These are phyloP conservation scores for Bostrychus sinensis DNA, from an alignment of 2,113 vertebrate species.

Conservation along the genomic window DNA sequence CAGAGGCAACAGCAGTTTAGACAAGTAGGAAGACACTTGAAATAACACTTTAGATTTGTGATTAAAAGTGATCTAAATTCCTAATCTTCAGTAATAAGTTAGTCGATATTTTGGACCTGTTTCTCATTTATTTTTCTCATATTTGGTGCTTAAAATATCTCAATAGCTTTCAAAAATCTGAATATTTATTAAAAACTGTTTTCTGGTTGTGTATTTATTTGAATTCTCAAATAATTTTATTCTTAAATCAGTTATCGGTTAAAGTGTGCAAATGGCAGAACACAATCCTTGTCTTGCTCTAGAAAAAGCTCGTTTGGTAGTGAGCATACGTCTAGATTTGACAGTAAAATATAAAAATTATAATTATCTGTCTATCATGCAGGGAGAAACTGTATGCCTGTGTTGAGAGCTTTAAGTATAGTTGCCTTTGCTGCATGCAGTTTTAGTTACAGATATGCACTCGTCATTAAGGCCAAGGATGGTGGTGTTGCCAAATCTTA, in stretches of 20 bases:
- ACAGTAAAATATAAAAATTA: not conserved
- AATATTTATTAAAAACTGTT: conserved; percentile 31
- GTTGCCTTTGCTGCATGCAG: conserved; percentile 23
- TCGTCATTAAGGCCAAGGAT: conserved; percentile 9
- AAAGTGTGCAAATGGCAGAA: too few species aligned
- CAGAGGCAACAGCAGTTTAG: too few species aligned
- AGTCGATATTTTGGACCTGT: not conserved
- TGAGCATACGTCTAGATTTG: not conserved
- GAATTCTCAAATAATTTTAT: not conserved
- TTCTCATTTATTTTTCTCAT: conserved; percentile 21
- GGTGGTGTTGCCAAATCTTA: conserved; percentile 57
- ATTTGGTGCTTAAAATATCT: not conserved
- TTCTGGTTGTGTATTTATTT: conserved; percentile 44
- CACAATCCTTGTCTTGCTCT: not conserved
- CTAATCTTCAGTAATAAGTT: conserved; percentile 15
- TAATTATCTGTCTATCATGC: conserved; percentile 16
- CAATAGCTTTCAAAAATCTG: not conserved
- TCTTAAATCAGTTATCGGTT: too few species aligned
- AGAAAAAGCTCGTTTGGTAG: not conserved
- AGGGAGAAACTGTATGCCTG: conserved; percentile 9
- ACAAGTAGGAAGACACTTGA: not conserved
- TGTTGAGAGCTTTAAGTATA: conserved; percentile 9
- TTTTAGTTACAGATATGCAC: conserved; percentile 1
- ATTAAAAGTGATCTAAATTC: too few species aligned
- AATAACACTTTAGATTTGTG: too few species aligned